These are phyloP conservation scores for crab-eating macaque (Macaca fascicularis) DNA, from an alignment of 2,113 vertebrate species.

Conservation along the genomic window DNA sequence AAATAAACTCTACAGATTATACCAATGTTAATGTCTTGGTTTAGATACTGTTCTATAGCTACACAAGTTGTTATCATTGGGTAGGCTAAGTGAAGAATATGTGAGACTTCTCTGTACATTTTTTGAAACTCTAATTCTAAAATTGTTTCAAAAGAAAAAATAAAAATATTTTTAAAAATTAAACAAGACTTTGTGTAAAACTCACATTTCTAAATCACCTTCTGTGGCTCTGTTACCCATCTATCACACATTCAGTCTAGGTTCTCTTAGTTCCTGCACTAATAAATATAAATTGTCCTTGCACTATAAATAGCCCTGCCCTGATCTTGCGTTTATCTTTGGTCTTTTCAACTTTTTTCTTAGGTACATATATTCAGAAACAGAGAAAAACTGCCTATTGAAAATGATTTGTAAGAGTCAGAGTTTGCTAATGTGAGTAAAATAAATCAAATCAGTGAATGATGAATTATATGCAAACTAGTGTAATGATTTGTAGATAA, in stretches of 20 bases:
- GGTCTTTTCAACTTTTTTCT: neutral
- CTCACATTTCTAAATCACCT: neutral
- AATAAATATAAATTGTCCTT: no score
- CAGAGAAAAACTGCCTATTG: neutral
- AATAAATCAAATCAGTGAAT: neutral
- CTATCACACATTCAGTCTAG: neutral
- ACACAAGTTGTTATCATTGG: neutral
- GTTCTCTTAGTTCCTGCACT: neutral
- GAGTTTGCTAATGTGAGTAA: neutral
- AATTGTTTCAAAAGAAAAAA: neutral
- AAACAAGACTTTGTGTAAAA: neutral
- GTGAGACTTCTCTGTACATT: neutral
- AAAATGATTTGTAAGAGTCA: neutral
- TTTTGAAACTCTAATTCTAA: neutral
- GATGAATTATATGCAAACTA: neutral
- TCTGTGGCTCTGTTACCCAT: neutral
- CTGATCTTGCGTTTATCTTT: neutral
- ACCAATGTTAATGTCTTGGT: neutral
- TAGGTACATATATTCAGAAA: neutral
- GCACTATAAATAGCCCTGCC: neutral
- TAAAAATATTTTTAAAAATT: neutral
- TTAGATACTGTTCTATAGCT: neutral
- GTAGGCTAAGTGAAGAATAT: neutral
- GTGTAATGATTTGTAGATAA: neutral
- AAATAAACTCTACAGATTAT: neutral